Evolutionary conservation across 2,113 vertebrate species (phyloP).

Genomic region (Takifugu flavidus): DNA sequence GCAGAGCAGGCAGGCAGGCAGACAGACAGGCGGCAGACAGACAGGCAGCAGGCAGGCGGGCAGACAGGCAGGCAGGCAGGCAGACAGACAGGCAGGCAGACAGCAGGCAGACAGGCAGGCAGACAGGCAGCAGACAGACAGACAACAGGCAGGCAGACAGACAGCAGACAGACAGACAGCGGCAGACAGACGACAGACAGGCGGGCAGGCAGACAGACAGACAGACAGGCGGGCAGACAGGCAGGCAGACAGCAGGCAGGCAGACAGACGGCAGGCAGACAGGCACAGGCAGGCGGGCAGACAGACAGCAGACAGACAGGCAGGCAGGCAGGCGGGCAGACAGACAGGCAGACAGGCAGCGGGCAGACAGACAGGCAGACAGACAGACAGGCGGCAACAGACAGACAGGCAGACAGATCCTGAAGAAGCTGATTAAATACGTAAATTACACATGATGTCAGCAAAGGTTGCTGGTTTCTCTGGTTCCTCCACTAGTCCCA

Average conservation of each 20-base stretch:
- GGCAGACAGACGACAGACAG: background rate
- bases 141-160: conserved; percentile 1
- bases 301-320: conserved; percentile 1
- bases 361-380: background rate
- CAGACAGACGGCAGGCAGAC: conserved; percentile 5
- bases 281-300: background rate
- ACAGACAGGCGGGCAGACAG: background rate
- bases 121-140: background rate
- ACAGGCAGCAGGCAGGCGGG: background rate
- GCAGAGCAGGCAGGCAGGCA: conserved; percentile 2
- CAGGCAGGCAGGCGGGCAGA: background rate
- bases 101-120: background rate
- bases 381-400: background rate
- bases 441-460: conserved; percentile 9
- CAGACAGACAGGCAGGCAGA: conserved; percentile 3
- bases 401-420: background rate
- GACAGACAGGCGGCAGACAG: background rate
- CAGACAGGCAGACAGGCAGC: background rate
- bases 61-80: too few relatives aligned
- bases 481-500: too few relatives aligned
- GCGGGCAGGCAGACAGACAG: background rate
- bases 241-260: background rate
- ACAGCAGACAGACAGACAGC: conserved; percentile 1
- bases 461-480: background rate
- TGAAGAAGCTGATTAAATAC: too few relatives aligned